Conservation (phyloP, 2,113 vertebrate species). For the Rhadina sibilatrix region DNA sequence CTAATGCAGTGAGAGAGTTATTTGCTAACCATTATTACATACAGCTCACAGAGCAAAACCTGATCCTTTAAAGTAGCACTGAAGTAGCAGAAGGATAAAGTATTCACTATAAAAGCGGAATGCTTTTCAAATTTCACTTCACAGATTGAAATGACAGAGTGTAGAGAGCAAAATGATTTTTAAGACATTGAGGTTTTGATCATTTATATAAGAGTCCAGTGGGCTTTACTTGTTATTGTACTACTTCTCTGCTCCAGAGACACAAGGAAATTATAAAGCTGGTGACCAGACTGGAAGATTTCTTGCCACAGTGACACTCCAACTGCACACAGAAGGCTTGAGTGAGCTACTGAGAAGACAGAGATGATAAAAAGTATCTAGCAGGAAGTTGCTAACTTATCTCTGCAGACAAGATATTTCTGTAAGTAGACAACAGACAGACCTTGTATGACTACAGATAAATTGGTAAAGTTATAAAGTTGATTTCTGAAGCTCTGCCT, state of each 20-base stretch:
- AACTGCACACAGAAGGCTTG: background rate
- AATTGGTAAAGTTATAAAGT: background rate
- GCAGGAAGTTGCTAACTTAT: background rate
- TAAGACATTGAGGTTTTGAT: background rate
- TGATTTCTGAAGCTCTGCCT: background rate
- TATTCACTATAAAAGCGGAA: background rate
- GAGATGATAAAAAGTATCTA: background rate
- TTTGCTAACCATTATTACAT: constrained; percentile 2
- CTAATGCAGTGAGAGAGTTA: background rate
- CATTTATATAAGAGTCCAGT: background rate
- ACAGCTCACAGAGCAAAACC: background rate
- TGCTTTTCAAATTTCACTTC: background rate
- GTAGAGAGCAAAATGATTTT: background rate
- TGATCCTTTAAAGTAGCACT: background rate
- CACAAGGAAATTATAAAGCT: background rate
- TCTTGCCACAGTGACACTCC: background rate
- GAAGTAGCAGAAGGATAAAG: background rate
- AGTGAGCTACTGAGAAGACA: background rate
- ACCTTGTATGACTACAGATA: background rate
- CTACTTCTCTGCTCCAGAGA: background rate
- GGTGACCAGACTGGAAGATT: background rate
- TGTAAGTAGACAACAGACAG: background rate
- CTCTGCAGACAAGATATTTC: background rate
- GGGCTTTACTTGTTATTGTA: background rate
- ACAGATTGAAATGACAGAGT: background rate